Base-by-base conservation (phyloP, 53 echinoderm and acorn worm genomes). In the Patiria pectinifera region DNA sequence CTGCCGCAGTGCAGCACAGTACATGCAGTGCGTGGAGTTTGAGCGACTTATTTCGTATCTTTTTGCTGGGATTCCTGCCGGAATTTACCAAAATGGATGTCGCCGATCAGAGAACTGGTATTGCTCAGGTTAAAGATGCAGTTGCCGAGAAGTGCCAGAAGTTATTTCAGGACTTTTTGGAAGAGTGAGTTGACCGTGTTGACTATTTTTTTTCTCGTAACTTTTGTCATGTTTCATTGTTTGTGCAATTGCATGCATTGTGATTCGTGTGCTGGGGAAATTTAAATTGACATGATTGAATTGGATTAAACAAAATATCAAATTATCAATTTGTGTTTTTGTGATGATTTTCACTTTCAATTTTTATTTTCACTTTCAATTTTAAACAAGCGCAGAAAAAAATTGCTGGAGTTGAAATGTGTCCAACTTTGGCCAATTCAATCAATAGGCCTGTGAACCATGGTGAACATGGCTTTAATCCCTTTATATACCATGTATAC, bases 91-190 rank as follows among this genome's bases (percentile, higher is more conserved):
- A 86, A 60, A 98, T 98, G 99, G 99, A 98, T 95, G 99, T 98
- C 77, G 99, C 96, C 77, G 99, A 98, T 91, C 99, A 98, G 85
- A 90, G 99, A 82, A 97, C 95, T 16, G 99, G 99, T 59, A 91
- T 93, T 62, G 94, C 95, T 61, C 96, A 98, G 87, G 99, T 98
- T 15, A 98, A 96, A 89, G 99, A 98, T 87, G 99, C 95, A 81
- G 94, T 96, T 18, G 96, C 96, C n/a, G 99, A 98, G 82, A 96
- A 94, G 80, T 97, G 99, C 84, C 99, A 98, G 92, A 98, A 97
- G 92, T 79, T 98, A 59, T 98, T 98, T 82, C 99, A 98, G 91
- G 96, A 98, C 76, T 98, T 98, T 94, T 78, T 98, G 12, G 99
- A 98, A 83, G 99, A 98, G 99, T 98, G 91, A 98, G 96, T 93